phyloP scores from a whole-genome alignment of 2,888 invertebrate genomes.

The Synergus laeviventris region DNA sequence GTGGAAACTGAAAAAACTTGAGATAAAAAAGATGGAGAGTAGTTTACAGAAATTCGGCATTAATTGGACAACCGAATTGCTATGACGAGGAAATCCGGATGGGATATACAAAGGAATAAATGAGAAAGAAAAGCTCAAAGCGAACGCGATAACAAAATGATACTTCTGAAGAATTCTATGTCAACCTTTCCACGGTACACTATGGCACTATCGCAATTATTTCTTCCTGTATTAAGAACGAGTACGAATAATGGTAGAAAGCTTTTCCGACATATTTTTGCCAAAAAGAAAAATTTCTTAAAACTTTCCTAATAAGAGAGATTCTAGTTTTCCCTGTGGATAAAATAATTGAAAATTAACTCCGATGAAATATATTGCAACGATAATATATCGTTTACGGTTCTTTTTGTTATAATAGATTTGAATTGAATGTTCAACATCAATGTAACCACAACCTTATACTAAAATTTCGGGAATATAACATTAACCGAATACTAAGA shows the following conservation, averaged over 20 bases:
- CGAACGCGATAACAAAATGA: background rate
- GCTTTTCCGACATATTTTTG: background rate
- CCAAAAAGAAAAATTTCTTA: background rate
- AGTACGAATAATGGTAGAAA: background rate
- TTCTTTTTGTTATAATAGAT: conserved; percentile 24
- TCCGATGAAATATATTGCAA: conserved; percentile 9
- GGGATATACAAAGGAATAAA: conserved; percentile 5
- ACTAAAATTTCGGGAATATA: too few relatives aligned
- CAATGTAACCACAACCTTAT: too few relatives aligned
- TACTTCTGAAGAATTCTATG: background rate
- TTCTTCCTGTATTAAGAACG: background rate
- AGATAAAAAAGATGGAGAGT: conserved; percentile 9
- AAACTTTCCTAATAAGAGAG: background rate
- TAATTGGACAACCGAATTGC: conserved; percentile 3
- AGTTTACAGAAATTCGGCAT: conserved; percentile 10
- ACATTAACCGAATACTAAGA: too few relatives aligned
- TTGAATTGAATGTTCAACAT: conserved; percentile 57
- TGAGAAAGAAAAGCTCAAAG: background rate
- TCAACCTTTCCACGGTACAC: background rate
- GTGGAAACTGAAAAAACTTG: background rate
- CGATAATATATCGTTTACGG: conserved; percentile 10
- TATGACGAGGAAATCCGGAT: background rate
- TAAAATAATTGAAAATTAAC: conserved; percentile 17
- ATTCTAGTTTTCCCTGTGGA: background rate
- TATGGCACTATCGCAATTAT: background rate